Conservation (phyloP, 1,140 invertebrate species). For the silkworm (Bombyx mori) region ASM3026992v2 NC_085116.1:11296501-11297000, state of each 20-base stretch:
- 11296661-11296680: too few species aligned
- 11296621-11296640: too few species aligned
- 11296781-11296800: not conserved
- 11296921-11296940: conserved; percentile 46
- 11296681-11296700: too few species aligned
- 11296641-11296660: too few species aligned
- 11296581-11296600: conserved; percentile 55
- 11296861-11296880: not conserved
- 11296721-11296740: too few species aligned
- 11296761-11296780: too few species aligned
- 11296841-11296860: not conserved
- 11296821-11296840: too few species aligned
- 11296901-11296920: conserved; percentile 60
- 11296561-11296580: conserved; percentile 54
- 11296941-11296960: conserved; percentile 52
- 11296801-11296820: too few species aligned
- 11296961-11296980: conserved; percentile 69
- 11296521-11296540: conserved; percentile 67
- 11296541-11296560: conserved; percentile 68
- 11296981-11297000: conserved; percentile 65
- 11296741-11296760: too few species aligned
- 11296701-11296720: too few species aligned
- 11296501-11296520: conserved; percentile 58
- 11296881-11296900: conserved; percentile 35
- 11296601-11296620: conserved; percentile 31